phyloP scores from a whole-genome alignment of 2,888 invertebrate species.

The Papilio gigon region DNA sequence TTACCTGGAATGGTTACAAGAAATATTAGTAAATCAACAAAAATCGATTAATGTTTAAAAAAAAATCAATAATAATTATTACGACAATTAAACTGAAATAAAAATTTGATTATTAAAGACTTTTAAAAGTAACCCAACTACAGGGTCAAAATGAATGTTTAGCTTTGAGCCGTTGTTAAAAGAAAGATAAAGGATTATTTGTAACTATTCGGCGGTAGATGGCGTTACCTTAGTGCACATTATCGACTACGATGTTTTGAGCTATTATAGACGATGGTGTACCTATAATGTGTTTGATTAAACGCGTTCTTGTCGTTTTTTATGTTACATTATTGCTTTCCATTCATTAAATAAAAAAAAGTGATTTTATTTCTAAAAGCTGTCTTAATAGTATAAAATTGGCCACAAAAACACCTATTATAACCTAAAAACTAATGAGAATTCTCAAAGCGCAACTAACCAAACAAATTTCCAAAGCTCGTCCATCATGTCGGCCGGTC shows the following conservation, averaged over 20 bases:
- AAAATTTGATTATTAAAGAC: too few relatives aligned
- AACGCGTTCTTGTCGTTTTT: too few relatives aligned
- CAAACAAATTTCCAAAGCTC: constrained; percentile 74
- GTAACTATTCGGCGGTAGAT: constrained; percentile 51
- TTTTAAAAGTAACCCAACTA: too few relatives aligned
- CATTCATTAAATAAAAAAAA: constrained; percentile 20
- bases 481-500: constrained; percentile 72
- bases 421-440: constrained; percentile 59
- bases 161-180: neutral
- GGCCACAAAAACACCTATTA: constrained; percentile 54
- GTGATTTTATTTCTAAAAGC: constrained; percentile 46
- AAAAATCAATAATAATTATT: too few relatives aligned
- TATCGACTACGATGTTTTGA: neutral
- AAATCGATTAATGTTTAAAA: too few relatives aligned
- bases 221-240: constrained; percentile 48
- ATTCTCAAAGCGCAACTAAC: constrained; percentile 65
- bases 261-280: too few relatives aligned
- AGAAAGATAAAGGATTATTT: neutral
- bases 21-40: too few relatives aligned
- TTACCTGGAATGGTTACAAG: too few relatives aligned
- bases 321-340: neutral
- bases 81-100: too few relatives aligned
- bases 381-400: constrained; percentile 43
- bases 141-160: too few relatives aligned
- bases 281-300: too few relatives aligned